Evolutionary conservation across 2,888 invertebrate species (phyloP).

Genomic region (Copidosoma aretas): DNA sequence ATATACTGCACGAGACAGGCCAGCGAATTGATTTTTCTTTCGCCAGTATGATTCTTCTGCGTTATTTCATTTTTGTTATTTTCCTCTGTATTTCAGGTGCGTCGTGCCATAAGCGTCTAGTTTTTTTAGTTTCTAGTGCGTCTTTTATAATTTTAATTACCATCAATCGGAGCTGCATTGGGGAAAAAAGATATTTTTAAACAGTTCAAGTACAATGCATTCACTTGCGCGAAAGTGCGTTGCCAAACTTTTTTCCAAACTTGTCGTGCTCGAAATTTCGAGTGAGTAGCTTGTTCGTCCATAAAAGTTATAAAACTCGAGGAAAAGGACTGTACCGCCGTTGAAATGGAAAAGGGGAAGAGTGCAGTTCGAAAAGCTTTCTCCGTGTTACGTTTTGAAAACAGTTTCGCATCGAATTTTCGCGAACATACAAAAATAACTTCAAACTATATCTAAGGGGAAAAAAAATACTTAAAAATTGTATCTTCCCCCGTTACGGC

Average conservation of each 20-base stretch:
- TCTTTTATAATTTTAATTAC: conserved; percentile 21
- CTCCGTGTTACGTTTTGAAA: background rate
- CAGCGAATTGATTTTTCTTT: background rate
- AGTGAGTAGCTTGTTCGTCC: background rate
- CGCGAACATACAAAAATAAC: too few species aligned
- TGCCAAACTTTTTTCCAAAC: conserved; percentile 7
- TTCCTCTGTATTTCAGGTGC: conserved; percentile 25
- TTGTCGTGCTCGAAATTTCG: conserved; percentile 1
- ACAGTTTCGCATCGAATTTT: background rate
- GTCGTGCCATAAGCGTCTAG: conserved; percentile 42
- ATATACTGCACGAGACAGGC: background rate
- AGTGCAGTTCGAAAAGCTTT: background rate
- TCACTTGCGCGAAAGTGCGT: background rate
- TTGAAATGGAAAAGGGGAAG: background rate
- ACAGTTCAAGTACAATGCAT: conserved; percentile 10
- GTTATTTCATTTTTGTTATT: too few species aligned
- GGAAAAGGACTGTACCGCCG: background rate
- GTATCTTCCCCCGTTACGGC: too few species aligned
- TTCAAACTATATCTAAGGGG: too few species aligned
- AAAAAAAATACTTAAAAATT: too few species aligned
- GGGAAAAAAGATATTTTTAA: conserved; percentile 18
- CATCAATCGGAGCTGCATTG: background rate
- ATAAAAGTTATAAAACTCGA: background rate
- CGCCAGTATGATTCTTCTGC: background rate
- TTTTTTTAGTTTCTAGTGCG: conserved; percentile 28